Evolutionary conservation across 2,888 invertebrate species (phyloP).

Genomic region (Lasioglossum morio): DNA sequence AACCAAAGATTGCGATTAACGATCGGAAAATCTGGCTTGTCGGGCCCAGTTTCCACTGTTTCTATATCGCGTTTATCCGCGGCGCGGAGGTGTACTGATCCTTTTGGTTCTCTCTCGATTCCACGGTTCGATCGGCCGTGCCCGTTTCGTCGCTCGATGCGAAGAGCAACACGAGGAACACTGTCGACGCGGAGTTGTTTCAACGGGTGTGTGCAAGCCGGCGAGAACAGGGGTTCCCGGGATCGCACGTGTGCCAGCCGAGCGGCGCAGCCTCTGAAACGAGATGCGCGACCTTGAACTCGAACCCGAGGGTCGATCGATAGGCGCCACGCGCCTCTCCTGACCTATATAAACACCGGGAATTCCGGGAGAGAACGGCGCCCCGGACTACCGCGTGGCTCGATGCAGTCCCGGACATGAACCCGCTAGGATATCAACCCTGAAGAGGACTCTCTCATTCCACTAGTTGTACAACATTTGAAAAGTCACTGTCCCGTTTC

Average conservation of each 20-base stretch:
- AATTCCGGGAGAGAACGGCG: slow-evolving; percentile 59
- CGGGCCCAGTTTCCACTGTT: background rate
- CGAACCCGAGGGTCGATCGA: slow-evolving; percentile 78
- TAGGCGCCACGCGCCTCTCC: slow-evolving; percentile 79
- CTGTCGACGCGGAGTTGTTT: background rate
- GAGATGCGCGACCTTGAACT: slow-evolving; percentile 80
- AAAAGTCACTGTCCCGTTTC: too few relatives aligned
- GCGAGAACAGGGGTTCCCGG: slow-evolving; percentile 16
- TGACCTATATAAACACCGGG: slow-evolving; percentile 77
- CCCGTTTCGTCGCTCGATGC: background rate
- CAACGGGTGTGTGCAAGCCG: background rate
- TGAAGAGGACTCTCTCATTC: background rate
- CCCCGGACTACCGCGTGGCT: slow-evolving; percentile 3
- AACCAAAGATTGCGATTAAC: slow-evolving; percentile 13
- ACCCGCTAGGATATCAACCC: background rate
- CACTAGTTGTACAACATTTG: background rate
- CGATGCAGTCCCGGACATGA: background rate
- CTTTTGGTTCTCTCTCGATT: background rate
- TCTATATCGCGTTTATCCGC: background rate
- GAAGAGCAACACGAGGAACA: background rate
- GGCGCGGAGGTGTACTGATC: background rate
- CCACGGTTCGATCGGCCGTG: background rate
- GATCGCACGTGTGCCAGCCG: slow-evolving; percentile 38
- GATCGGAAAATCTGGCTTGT: background rate
- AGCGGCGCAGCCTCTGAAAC: slow-evolving; percentile 67